Base-by-base conservation (phyloP, 2,797 vertebrate genomes). In the Darevskia nairensis region DNA sequence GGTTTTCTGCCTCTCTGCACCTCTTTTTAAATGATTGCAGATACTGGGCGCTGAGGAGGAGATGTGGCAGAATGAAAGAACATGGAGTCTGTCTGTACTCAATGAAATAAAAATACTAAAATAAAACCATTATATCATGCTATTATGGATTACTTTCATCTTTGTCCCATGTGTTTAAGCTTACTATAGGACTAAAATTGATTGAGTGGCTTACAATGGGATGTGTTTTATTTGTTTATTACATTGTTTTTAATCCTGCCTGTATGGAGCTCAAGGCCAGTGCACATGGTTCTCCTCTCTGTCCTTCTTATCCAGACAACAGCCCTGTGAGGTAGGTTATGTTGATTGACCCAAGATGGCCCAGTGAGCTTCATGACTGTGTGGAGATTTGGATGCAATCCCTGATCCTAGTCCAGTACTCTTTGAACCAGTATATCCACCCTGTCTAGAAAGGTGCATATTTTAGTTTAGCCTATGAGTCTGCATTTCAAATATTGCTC, bases 151-250 rank as follows among this genome's bases (percentile, higher is more conserved):
- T n/a, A 21, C 75, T 87, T 93, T 64, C 39, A n/a, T n/a, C 27
- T 66, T 86, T 68, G 68, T 29, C 27, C 87, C 74, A 75, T 84
- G 64, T 91, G 6, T 69, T 93, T 86, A 86, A 84, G 21, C 76
- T 90, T 89, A 79, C 72, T 29, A 69, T 76, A 71, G 83, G 66
- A 69, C 9, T 71, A 71, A 50, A 90, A 90, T 88, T 21, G 15
- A 64, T 59, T 8, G 32, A 61, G 29, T 46, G 39, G 25, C n/a
- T 64, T 81, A 6, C 44, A 39, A 0, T 29, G 29, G 74, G 84
- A 64, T 87, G 71, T 35, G n/a, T 4, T 88, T 55, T 19, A 41
- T 23, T 76, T 41, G 44, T 76, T 39, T 76, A 25, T 39, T 39
- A 23, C 35, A 23, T 39, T 75, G 2, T 76, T 3, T 44, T 5